A percentile compares a stretch with the other conserved stretches of the same genome.
phyloP scores from a whole-genome alignment of 2,888 invertebrate genomes.

The Mimas tiliae region DNA sequence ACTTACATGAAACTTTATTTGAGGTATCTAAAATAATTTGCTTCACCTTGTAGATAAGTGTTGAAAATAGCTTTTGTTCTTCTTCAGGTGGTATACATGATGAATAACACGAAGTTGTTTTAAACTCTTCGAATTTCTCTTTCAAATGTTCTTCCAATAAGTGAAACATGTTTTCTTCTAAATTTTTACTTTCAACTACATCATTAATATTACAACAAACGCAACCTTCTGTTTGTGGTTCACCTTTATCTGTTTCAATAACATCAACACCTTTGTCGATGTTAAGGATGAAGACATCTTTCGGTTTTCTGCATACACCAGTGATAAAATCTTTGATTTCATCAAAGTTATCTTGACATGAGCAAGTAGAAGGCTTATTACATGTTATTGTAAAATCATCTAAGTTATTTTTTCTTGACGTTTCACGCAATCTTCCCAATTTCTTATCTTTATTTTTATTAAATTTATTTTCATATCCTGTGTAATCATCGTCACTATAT shows the following conservation, averaged over 20 bases:
- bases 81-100: constrained; percentile 55
- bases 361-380: background rate
- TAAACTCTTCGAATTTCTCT: constrained; percentile 61
- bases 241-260: background rate
- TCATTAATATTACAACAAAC: constrained; percentile 57
- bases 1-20: constrained; percentile 57
- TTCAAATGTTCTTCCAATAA: constrained; percentile 69
- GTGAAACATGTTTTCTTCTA: constrained; percentile 71
- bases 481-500: constrained; percentile 19
- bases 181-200: constrained; percentile 54
- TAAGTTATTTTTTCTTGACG: background rate
- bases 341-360: constrained; percentile 8
- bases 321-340: constrained; percentile 10
- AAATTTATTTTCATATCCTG: background rate
- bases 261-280: constrained; percentile 2
- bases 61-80: constrained; percentile 59
- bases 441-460: background rate
- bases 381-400: background rate
- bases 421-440: background rate
- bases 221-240: constrained; percentile 46
- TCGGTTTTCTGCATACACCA: background rate
- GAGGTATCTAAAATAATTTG: constrained; percentile 63
- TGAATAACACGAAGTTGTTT: constrained; percentile 50
- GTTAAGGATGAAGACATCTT: background rate
- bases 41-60: constrained; percentile 64